Evolutionary conservation across 2,113 vertebrate species (phyloP), one percentile per base, ranked within the genome.

Genomic region (Vicugna pacos): DNA sequence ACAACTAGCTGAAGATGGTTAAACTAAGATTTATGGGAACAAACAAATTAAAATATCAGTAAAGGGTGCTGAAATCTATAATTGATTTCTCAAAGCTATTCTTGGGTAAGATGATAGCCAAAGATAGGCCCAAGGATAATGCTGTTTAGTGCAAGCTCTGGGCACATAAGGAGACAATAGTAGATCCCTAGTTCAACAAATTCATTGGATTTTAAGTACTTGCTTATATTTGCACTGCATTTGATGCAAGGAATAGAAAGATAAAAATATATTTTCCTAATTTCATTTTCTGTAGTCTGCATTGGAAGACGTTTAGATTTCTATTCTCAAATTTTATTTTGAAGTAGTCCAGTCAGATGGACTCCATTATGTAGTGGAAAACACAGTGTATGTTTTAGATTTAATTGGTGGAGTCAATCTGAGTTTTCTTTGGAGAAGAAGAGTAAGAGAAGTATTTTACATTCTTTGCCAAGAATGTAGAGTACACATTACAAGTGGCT

Each of bases 321-420:
- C n/a, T 13, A 42, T 30, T 26, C 24, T 91, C 56, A 42, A 58
- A 20, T 91, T 85, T 91, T 86, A 91, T 81, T 96, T 94, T 80
- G 38, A 81, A 67, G 58, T 50, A 5, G 38, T 94, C 14, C 85
- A 91, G 65, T 81, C 28, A 86, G 32, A 86, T 22, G 65, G 14
- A 58, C 15, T 86, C 35, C 19, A 16, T 85, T 93, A 65, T 73
- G 6, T 73, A 58, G 58, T 94, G 67, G 38, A 94, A 60, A 87
- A 91, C 58, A 81, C 38, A 91, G 8, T 86, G 75, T 14, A 65
- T 50, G 12, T 46, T 86, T 12, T 35, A 54, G 54, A 85, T 56
- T 75, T 87, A 86, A 20, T 81, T 67, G 20, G 38, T 81, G 26
- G n/a, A n/a, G 38, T 86, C 75, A 73, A 12, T 87, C 24, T 46